These are phyloP conservation scores for Bombyx mandarina DNA, from an alignment of 1,140 invertebrate genomes.

Conservation along the genomic window DNA sequence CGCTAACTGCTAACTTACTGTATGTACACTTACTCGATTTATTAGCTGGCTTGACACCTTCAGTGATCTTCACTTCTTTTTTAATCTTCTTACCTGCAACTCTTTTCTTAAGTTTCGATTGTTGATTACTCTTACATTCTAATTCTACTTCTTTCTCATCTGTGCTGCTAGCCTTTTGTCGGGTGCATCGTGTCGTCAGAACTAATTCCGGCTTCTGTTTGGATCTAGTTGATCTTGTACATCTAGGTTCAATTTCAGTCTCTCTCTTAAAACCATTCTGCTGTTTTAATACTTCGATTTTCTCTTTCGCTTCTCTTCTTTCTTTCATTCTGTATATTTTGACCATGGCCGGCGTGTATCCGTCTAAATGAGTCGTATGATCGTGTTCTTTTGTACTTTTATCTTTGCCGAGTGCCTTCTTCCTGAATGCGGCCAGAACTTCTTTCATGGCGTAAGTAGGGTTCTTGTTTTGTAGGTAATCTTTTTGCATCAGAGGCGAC, in stretches of 20 bases:
- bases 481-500: slow-evolving; percentile 55
- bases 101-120: slow-evolving; percentile 15
- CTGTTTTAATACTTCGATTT: slow-evolving; percentile 40
- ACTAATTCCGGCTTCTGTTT: slow-evolving; percentile 11
- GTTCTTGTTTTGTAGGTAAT: slow-evolving; percentile 64
- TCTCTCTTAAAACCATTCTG: slow-evolving; percentile 26
- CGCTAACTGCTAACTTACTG: no score
- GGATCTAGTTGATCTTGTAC: slow-evolving; percentile 41
- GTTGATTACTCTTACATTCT: slow-evolving; percentile 16
- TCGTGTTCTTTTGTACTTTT: slow-evolving; percentile 40
- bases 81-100: slow-evolving; percentile 8
- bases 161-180: slow-evolving; percentile 1
- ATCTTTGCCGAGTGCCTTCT: slow-evolving; percentile 43
- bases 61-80: slow-evolving; percentile 17
- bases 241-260: slow-evolving; percentile 19
- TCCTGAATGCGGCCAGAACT: slow-evolving; percentile 65
- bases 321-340: slow-evolving; percentile 60
- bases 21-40: slow-evolving; percentile 4
- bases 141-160: slow-evolving; percentile 1
- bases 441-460: slow-evolving; percentile 74
- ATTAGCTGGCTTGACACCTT: slow-evolving; percentile 10
- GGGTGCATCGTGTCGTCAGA: slow-evolving; percentile 12
- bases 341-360: slow-evolving; percentile 73
- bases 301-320: slow-evolving; percentile 52
- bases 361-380: slow-evolving; percentile 28